Evolutionary conservation across 2,888 invertebrate genomes (phyloP), one percentile per base, ranked within the genome.

Genomic region (Hirtodrosophila trivittata): DNA sequence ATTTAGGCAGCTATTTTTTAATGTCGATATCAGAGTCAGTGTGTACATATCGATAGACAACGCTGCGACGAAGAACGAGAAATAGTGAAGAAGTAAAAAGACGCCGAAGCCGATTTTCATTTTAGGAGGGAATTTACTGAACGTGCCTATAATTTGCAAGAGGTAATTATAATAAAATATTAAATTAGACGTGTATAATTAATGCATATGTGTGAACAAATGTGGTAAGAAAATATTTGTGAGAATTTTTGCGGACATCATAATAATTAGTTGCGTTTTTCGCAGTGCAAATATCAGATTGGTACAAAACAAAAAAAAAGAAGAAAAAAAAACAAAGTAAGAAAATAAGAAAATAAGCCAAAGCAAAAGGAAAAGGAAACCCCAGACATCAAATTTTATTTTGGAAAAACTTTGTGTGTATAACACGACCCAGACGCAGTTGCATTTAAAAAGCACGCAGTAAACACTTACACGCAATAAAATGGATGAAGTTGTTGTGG

Each of bases 401-500:
- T 21, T 21, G 5, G 5, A 21, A 21, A 21, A 21, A 21, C 18
- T 21, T 2, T 21, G 18, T 21, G 18, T 21, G n/a, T n/a, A 25
- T 4, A 25, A 25, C 6, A 25, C 3, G 6, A 25, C 25, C 25
- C 25, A 25, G 6, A 2, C n/a, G n/a, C n/a, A 14, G 1, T 38
- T n/a, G n/a, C 8, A 18, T 18, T 18, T 38, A 33, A 8, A 55
- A 26, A 49, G 25, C 21, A 39, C 33, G 51, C 45, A 26, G 26
- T 14, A 10, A 10, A n/a, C 25, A 5, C 8, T 3, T 0, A 51
- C 5, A 8, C 28, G 28, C 9, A 28, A 12, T 33, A 13, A 21
- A 30, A 78, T 78, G 78, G 78, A 78, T 32, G 77, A 77, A 8
- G 26, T 56, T 1, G 57, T 30, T 13, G 52, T 49, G 1, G 58